Base-by-base conservation (phyloP, 1,140 invertebrate species). In the Caerostris extrusa region DNA sequence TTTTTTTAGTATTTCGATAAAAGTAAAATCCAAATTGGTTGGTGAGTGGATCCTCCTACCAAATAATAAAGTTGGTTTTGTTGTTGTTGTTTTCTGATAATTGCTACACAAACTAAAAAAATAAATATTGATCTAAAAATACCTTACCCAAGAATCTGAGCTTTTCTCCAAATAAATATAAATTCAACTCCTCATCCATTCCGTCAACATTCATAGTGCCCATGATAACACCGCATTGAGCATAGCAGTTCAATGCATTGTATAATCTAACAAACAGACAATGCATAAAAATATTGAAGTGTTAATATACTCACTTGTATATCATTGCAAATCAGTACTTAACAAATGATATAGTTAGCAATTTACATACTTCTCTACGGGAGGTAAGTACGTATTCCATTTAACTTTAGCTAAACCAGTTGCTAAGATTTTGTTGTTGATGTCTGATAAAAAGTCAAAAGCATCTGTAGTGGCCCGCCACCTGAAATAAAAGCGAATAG, bases 111-210 rank as follows among this genome's bases (percentile, higher is more conserved):
- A 4, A 77, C 7, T 77, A 50, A 10, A 50, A 81, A 53, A 81
- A 77, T 77, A 50, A 50, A 81, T 19, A 2, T 53, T 7, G 10
- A 50, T 81, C 34, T 86, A 34, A 34, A 34, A 0, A 53, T 50
- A 53, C 14, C 60, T 90, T 90, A 90, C 88, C 88, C 7, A 77
- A 34, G 71, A 57, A 77, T 10, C 88, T n/a, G 1, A 77, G 7
- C 57, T 56, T 81, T 8, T 91, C 55, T 3, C 90, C 90, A 82
- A 91, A 91, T 17, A 91, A 61, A 55, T 91, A 91, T 10, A 91
- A 7, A 7, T 91, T 7, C 3, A 82, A 12, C n/a, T 90, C 86
- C 19, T 88, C 88, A 17, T 60, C 57, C 7, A 58, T 53, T 19
- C 58, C 71, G 7, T 81, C 90, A 7, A 91, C 34, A 7, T 10